Percentiles rank a stretch among this genome's conserved stretches.
Conservation (phyloP, 1,140 invertebrate genomes). For the Drosophila subobscura region DNA sequence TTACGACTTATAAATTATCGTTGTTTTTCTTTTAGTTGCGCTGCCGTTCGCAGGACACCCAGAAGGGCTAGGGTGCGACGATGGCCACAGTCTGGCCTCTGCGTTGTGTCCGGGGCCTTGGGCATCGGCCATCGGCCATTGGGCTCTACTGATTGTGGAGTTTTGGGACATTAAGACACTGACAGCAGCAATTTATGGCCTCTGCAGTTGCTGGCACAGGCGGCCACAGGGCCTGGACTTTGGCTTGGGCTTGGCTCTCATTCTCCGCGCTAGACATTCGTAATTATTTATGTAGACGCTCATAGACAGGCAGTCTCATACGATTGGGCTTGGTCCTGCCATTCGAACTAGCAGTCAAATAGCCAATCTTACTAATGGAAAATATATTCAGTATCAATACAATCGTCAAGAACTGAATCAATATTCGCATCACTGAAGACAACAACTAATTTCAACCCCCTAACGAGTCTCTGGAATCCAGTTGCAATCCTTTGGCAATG, state of each 20-base stretch:
- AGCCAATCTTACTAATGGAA: constrained; percentile 58
- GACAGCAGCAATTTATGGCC: constrained; percentile 80
- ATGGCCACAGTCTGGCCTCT: constrained; percentile 24
- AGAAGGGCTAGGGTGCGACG: constrained; percentile 46
- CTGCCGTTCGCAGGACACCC: constrained; percentile 68
- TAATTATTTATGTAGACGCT: constrained; percentile 41
- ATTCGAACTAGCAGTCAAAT: constrained; percentile 30
- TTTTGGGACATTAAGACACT: constrained; percentile 81
- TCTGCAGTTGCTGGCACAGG: constrained; percentile 44
- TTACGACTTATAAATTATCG: constrained; percentile 83
- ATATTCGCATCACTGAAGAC: not conserved
- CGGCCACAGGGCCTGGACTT: constrained; percentile 56
- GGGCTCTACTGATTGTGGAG: constrained; percentile 72
- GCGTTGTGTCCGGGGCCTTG: not conserved
- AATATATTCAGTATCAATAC: constrained; percentile 3
- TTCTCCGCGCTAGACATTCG: constrained; percentile 69
- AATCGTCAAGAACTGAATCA: not conserved
- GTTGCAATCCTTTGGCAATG: no score
- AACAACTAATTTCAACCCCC: no score
- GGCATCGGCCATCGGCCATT: constrained; percentile 14
- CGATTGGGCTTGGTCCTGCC: constrained; percentile 28
- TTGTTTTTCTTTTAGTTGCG: constrained; percentile 68
- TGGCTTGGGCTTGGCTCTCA: constrained; percentile 65
- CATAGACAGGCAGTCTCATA: constrained; percentile 10
- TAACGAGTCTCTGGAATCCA: no score